Percentiles rank a stretch among this genome's conserved stretches.
phyloP scores from a whole-genome alignment of 2,113 vertebrate genomes.

The Vombatus ursinus region DNA sequence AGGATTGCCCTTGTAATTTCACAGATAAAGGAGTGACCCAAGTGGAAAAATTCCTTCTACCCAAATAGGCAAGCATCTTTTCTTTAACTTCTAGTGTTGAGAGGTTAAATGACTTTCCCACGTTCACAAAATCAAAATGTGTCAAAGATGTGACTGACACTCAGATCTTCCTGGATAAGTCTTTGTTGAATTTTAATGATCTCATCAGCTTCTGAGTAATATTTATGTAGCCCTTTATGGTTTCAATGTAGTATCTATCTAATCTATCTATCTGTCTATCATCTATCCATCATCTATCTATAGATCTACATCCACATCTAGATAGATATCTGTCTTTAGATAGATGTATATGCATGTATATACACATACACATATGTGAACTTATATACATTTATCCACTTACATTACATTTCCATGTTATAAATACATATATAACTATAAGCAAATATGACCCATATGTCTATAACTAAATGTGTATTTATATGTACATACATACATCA shows the following conservation, averaged over 20 bases:
- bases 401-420: background rate
- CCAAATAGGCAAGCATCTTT: background rate
- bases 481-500: no score
- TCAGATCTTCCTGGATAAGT: background rate
- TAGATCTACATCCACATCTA: background rate
- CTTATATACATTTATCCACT: background rate
- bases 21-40: background rate
- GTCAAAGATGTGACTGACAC: background rate
- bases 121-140: background rate
- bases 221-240: background rate
- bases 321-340: background rate
- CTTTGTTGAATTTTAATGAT: background rate
- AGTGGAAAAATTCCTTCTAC: background rate
- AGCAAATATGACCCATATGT: background rate
- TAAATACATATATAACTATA: background rate
- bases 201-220: background rate
- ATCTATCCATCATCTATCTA: background rate
- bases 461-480: background rate
- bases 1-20: background rate
- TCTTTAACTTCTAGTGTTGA: background rate
- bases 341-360: background rate
- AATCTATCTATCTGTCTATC: no score
- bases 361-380: background rate
- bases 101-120: background rate
- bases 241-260: background rate